Evolutionary conservation across 2,113 vertebrate genomes (phyloP), one percentile per base, ranked within the genome.

Genomic region (Coregonus clupeaformis): DNA sequence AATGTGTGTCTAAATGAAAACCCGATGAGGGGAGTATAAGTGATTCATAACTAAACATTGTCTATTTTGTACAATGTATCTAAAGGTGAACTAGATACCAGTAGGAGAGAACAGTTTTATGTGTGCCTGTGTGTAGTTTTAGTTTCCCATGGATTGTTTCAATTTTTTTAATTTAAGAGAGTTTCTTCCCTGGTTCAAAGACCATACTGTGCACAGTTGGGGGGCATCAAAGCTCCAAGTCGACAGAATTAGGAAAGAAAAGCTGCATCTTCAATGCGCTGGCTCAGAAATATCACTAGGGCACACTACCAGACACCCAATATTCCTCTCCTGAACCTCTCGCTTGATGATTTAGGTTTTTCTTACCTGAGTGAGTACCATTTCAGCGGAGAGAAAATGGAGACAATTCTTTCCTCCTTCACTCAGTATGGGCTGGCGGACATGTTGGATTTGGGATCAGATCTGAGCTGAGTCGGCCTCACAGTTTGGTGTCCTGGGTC

Each of bases 191-290:
- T 68, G 85, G 91, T 93, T 93, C 91, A 94, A 93, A 93, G 92
- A 91, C 84, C 89, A 82, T 86, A 88, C 91, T 85, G 91, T 89
- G 90, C 93, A 92, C 93, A 83, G 92, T 91, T 88, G 93, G 93
- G 93, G 93, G 92, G 91, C 92, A 92, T 93, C 92, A 94, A 93
- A 93, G 92, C 92, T 87, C 86, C 90, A 92, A 85, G 92, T 92
- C 92, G 87, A 92, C 91, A 93, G 93, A 92, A 93, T 92, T 92
- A 91, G 90, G 91, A 86, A 87, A 92, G 90, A 93, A 93, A 93
- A 91, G 92, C 90, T 84, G 87, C 91, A 92, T 93, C 92, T 93
- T 92, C 86, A 92, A 91, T 89, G 92, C 91, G 91, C 90, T 91
- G 87, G 91, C 92, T 93, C 90, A 91, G 90, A 93, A 93, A 93